Evolutionary conservation across 2,113 vertebrate genomes (phyloP).

Genomic region (Nyctereutes procyonoides): DNA sequence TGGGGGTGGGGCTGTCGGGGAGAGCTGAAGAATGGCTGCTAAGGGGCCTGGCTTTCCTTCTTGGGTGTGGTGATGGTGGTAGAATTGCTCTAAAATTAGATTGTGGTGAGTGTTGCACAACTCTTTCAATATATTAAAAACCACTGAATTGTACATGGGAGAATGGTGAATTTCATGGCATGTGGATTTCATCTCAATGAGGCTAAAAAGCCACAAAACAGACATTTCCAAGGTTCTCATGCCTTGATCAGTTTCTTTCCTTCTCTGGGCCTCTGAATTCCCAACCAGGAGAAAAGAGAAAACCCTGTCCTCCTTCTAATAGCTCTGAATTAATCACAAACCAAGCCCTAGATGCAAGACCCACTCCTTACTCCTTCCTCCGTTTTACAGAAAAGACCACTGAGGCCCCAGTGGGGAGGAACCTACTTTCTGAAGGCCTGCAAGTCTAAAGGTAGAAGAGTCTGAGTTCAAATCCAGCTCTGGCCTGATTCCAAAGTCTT

Average conservation of each 20-base stretch:
- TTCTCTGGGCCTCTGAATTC: background rate
- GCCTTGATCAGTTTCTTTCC: background rate
- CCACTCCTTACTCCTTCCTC: background rate
- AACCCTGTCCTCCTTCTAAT: background rate
- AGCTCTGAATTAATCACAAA: background rate
- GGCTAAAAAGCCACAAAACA: background rate
- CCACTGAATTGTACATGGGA: background rate
- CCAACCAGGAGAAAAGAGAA: background rate
- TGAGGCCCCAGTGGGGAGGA: background rate
- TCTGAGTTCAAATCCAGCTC: background rate
- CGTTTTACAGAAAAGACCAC: background rate
- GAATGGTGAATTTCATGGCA: background rate
- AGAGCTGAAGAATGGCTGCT: too few relatives aligned
- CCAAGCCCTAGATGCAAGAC: background rate
- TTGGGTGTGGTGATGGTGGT: background rate
- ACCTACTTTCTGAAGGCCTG: background rate
- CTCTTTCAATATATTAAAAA: background rate
- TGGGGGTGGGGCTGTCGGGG: accelerated
- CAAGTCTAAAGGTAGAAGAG: background rate
- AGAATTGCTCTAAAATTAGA: background rate
- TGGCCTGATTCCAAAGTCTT: background rate
- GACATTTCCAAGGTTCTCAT: background rate
- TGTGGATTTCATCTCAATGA: background rate
- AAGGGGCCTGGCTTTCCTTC: background rate
- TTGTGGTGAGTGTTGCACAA: background rate